Base-by-base conservation (phyloP, 92 coral and sea anemone genomes). In the Epizoanthus scotinus region DNA sequence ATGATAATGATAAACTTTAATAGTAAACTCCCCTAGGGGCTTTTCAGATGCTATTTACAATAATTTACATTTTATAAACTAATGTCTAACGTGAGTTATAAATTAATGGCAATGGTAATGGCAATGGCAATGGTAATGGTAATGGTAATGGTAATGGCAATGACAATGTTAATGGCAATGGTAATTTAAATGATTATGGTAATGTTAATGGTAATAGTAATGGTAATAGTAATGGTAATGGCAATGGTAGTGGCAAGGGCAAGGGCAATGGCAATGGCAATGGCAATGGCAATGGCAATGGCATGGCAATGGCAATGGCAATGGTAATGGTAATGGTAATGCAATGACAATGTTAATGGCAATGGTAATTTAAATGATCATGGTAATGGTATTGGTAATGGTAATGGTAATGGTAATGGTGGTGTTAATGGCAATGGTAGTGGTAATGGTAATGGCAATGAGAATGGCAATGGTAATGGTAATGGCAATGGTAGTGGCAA, bases 291-390 rank as follows among this genome's bases (percentile, higher is more conserved):
- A 7, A 66, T 52, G 3, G 71, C 34, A 15, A 66, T 67, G 21
- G 80, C 55, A 24, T 50, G 29, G 62, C 55, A 21, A 61, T 14
- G 29, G 80, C 22, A 26, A 74, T 24, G 27, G 44, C 21, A 14
- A 74, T 40, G 55, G 80, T 56, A 24, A 54, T 67, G 53, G 60
- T 22, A 8, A 73, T 67, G 55, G 63, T 74, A 6, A 55, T 24
- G 29, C 55, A 29, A 49, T 20, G 54, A 65, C 27, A 20, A 73
- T 47, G 54, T 42, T 49, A 26, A 63, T 25, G 19, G 19, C 34
- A 25, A 63, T 25, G 5, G 40, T 34, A 34, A n/a, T n/a, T n/a
- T n/a, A n/a, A n/a, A n/a, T n/a, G n/a, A n/a, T n/a, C n/a, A 63
- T 6, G 6, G 40, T 63, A 21, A 74, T 67, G 55, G 63, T 56